These are phyloP conservation scores for Berghia stephanieae DNA, from an alignment of 1,140 invertebrate genomes.

Conservation along the genomic window DNA sequence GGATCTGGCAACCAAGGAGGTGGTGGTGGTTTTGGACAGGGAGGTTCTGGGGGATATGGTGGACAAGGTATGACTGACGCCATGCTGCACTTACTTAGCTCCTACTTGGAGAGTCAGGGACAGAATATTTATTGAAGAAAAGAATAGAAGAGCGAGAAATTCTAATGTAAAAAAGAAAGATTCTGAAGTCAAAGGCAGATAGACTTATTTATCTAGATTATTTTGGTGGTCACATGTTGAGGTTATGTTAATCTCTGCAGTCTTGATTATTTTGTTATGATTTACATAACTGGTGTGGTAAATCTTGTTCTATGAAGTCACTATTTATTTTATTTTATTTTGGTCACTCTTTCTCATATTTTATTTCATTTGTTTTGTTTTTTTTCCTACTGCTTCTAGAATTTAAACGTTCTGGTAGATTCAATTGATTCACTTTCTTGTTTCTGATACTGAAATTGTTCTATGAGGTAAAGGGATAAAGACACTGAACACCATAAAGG, in stretches of 20 bases:
- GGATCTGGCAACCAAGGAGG: slow-evolving; percentile 33
- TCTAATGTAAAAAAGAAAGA: neutral
- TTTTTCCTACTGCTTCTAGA: no score
- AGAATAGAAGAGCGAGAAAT: no score
- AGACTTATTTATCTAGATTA: neutral
- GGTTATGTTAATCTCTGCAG: neutral
- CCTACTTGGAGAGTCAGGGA: no score
- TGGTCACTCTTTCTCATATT: neutral
- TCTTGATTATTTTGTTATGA: neutral
- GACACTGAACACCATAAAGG: no score
- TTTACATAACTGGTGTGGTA: neutral
- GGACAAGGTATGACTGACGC: no score
- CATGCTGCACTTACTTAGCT: no score
- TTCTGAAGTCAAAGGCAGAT: neutral
- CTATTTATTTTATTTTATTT: neutral
- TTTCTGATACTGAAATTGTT: no score
- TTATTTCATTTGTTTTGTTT: neutral
- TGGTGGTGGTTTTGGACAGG: slow-evolving; percentile 21
- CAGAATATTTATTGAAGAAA: no score
- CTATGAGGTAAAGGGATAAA: no score
- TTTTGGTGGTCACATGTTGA: neutral
- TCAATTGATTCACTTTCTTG: no score
- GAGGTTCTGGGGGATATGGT: no score
- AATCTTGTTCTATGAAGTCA: neutral
- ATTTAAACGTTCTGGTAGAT: no score